These are phyloP conservation scores for Tetranychus piercei DNA, from an alignment of 2,888 invertebrate species.

Conservation along the genomic window DNA sequence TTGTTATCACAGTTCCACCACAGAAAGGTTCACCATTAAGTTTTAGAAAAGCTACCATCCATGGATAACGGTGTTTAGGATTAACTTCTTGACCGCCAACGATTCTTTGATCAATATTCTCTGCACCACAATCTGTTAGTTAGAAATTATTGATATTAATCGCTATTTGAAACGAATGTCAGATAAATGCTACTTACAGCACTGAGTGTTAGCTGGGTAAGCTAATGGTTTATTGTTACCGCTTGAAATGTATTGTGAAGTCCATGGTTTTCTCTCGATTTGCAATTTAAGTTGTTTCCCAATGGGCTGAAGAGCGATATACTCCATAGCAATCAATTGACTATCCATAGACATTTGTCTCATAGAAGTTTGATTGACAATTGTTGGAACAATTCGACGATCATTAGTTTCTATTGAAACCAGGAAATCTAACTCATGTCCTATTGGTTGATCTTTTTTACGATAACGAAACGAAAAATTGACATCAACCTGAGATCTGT, in stretches of 20 bases:
- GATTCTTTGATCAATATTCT: constrained; percentile 15
- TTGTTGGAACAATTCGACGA: not conserved
- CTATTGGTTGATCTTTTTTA: not conserved
- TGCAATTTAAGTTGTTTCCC: not conserved
- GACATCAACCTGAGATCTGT: not conserved
- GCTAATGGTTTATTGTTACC: not conserved
- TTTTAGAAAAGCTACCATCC: constrained; percentile 14
- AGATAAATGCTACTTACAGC: not conserved
- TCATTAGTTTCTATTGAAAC: not conserved
- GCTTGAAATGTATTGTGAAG: not conserved
- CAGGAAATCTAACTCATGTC: not conserved
- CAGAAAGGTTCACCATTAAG: constrained; percentile 8
- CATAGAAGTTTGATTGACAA: not conserved
- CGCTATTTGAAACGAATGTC: not conserved
- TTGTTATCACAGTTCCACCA: constrained; percentile 15
- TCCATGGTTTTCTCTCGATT: not conserved
- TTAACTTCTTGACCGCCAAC: constrained; percentile 16
- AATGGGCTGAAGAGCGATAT: not conserved
- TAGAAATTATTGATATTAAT: not conserved
- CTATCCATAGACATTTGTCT: not conserved
- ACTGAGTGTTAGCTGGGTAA: not conserved
- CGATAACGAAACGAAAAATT: not conserved
- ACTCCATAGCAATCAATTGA: not conserved
- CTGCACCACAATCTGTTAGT: constrained; percentile 15
- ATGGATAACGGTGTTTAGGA: constrained; percentile 17